Conservation (phyloP, 2,888 invertebrate species). For the Agrotis exclamationis region DNA sequence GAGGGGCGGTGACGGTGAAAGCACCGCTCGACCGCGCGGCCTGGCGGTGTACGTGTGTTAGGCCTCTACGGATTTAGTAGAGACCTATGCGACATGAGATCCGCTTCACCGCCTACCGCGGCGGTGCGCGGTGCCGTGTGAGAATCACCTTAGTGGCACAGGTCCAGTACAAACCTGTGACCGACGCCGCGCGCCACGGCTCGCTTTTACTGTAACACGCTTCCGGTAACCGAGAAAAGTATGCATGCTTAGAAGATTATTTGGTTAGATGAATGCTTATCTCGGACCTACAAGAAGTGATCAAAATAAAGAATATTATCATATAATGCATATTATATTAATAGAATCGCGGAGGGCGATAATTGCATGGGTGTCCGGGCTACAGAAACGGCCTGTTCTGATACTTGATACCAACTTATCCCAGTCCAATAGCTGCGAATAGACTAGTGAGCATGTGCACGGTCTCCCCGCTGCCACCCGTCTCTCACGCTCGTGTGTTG, state of each 20-base stretch:
- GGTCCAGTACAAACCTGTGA: not conserved
- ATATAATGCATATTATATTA: too few relatives aligned
- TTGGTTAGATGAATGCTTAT: not conserved
- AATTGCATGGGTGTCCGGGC: not conserved
- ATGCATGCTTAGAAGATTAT: slow-evolving; percentile 3
- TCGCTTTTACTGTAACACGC: not conserved
- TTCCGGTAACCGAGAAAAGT: not conserved
- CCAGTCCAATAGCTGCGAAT: slow-evolving; percentile 18
- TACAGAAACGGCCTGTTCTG: slow-evolving; percentile 8
- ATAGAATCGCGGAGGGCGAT: too few relatives aligned
- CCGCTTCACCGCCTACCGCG: too few relatives aligned
- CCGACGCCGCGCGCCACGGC: not conserved
- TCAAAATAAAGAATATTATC: too few relatives aligned
- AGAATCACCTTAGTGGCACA: slow-evolving; percentile 28
- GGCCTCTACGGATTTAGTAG: too few relatives aligned
- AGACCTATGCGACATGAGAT: too few relatives aligned
- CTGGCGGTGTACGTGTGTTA: too few relatives aligned
- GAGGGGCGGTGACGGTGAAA: too few relatives aligned
- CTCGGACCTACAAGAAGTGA: not conserved
- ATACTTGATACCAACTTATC: not conserved
- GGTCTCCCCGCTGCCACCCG: slow-evolving; percentile 16
- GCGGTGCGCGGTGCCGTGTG: too few relatives aligned
- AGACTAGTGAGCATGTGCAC: slow-evolving; percentile 49
- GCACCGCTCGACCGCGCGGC: too few relatives aligned
- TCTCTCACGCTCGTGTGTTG: slow-evolving; percentile 24